Evolutionary conservation across 2,113 vertebrate species (phyloP).

Genomic region (Dryoscopus gambensis): DNA sequence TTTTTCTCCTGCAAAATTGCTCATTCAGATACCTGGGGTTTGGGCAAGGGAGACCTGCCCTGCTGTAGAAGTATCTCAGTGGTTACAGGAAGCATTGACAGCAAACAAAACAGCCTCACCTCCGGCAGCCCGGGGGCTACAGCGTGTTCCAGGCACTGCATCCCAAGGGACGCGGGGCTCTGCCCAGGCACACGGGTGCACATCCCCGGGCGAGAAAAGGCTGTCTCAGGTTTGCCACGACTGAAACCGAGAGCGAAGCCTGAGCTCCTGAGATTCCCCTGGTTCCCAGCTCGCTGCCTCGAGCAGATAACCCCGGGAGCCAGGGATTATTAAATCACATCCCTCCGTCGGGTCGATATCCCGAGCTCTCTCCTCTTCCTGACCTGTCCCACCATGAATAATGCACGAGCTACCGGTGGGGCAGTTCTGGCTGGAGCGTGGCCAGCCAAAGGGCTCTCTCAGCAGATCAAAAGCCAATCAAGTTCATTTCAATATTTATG

Average conservation of each 20-base stretch:
- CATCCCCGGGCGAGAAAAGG: not conserved
- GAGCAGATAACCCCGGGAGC: not conserved
- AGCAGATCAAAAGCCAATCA: conserved; percentile 48
- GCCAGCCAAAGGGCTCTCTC: conserved; percentile 31
- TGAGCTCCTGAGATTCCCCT: not conserved
- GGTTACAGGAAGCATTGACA: not conserved
- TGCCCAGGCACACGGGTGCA: not conserved
- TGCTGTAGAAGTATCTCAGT: not conserved
- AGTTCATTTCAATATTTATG: conserved; percentile 64
- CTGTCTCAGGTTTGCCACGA: not conserved
- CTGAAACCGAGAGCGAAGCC: not conserved
- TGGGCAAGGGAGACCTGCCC: not conserved
- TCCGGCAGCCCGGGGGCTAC: not conserved
- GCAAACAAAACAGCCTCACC: not conserved
- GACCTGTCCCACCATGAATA: conserved; percentile 8
- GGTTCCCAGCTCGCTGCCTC: not conserved
- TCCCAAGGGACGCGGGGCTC: not conserved
- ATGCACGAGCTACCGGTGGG: not conserved
- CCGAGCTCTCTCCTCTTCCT: not conserved
- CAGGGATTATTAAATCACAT: not conserved
- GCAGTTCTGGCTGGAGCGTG: not conserved
- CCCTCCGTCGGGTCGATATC: not conserved
- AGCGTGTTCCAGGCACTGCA: not conserved
- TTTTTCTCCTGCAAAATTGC: not conserved
- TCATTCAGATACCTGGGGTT: not conserved